Base-by-base conservation (phyloP, 2,888 invertebrate genomes). In the Adelognathus sp. region DNA sequence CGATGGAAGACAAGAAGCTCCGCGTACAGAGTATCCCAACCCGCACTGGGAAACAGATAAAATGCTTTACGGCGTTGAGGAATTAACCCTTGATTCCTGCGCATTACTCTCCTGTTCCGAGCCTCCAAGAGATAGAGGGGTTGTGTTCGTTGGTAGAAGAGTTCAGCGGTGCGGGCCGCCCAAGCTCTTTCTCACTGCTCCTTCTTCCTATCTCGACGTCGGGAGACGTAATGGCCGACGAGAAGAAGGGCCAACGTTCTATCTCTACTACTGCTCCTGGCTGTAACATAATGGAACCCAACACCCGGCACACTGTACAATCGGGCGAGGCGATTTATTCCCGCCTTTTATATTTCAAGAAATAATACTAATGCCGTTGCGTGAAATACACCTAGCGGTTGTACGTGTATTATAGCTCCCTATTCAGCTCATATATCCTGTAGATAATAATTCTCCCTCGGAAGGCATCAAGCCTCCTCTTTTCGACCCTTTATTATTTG, bases 21-120 rank as follows among this genome's bases (percentile, higher is more conserved):
- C 58, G 27, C 44, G 46, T 52, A 14, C 31, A 21, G 14, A 46
- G 44, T 27, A 21, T 21, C 36, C 29, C 71, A 39, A 72, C 39
- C 71, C 75, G 27, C 41, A 72, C 61, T 67, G 63, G 79, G 81
- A 80, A 83, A 74, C 84, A 90, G 90, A 90, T 90, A 90, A 90
- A 89, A 90, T 89, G 86, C 86, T 90, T 90, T 88, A 89, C 87
- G 85, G 84, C 85, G 82, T 79, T 80, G 79, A 83, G 84, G 88
- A 90, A 90, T 90, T 90, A 90, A 90, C 90, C 90, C 90, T 90
- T 90, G 90, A 90, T 90, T 90, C 89, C 89, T 86, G 86, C 82
- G 86, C 90, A 90, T 90, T 90, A 90, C 86, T 90, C 89, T 90
- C 85, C 71, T 82, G 54, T 81, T 84, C 80, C 84, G 86, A 88